These are phyloP conservation scores for Parascotia fuliginaria DNA, from an alignment of 2,888 invertebrate species.

Conservation along the genomic window DNA sequence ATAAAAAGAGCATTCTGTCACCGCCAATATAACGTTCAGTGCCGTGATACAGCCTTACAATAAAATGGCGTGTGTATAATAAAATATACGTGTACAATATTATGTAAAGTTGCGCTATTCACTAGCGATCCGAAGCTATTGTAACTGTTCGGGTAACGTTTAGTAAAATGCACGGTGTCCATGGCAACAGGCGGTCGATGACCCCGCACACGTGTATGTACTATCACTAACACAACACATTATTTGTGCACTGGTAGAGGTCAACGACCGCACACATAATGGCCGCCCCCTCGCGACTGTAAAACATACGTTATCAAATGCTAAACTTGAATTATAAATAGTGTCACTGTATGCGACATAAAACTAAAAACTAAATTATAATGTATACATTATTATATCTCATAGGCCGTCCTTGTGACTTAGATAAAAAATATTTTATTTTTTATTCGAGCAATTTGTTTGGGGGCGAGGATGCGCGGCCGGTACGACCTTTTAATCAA, in stretches of 20 bases:
- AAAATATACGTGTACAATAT: constrained; percentile 58
- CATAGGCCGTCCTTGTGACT: constrained; percentile 79
- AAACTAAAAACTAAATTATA: constrained; percentile 67
- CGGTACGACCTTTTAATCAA: constrained; percentile 32
- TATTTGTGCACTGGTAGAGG: constrained; percentile 34
- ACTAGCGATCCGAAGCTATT: constrained; percentile 77
- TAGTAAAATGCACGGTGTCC: constrained; percentile 62
- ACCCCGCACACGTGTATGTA: constrained; percentile 11
- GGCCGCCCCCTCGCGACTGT: constrained; percentile 55
- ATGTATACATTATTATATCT: constrained; percentile 65
- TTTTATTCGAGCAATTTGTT: constrained; percentile 36
- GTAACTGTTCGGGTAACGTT: constrained; percentile 77
- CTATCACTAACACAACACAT: neutral
- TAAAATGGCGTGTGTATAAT: constrained; percentile 62
- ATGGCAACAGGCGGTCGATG: constrained; percentile 48
- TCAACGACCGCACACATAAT: constrained; percentile 56
- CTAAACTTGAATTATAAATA: constrained; percentile 72
- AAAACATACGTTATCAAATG: constrained; percentile 65
- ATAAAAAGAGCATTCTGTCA: constrained; percentile 5
- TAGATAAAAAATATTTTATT: constrained; percentile 57
- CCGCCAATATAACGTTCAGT: constrained; percentile 1
- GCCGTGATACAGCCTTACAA: constrained; percentile 42
- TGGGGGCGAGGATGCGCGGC: constrained; percentile 32
- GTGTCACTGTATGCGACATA: constrained; percentile 53
- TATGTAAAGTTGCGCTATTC: constrained; percentile 72